These are phyloP conservation scores for Ophion ellenae DNA, from an alignment of 2,888 invertebrate species.

Conservation along the genomic window DNA sequence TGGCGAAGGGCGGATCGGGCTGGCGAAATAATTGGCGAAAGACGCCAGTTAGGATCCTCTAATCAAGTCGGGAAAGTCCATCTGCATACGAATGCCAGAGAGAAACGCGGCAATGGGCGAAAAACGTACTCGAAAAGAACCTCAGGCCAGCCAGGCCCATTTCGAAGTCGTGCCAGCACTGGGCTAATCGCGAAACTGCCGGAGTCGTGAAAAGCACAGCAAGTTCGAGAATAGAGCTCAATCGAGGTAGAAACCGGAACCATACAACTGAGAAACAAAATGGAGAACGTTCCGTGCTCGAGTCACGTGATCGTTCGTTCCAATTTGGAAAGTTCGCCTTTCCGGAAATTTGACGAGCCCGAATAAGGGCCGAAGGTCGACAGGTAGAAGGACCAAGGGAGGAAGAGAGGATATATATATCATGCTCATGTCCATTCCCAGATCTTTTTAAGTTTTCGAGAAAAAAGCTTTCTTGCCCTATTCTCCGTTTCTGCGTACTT, in stretches of 20 bases:
- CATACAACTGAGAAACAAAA: background rate
- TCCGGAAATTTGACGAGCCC: background rate
- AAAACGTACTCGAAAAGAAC: background rate
- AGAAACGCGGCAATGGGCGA: slow-evolving; percentile 17
- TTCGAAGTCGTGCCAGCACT: background rate
- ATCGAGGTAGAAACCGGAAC: background rate
- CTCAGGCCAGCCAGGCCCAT: background rate
- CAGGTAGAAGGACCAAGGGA: background rate
- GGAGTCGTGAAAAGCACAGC: slow-evolving; percentile 1
- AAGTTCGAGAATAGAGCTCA: background rate
- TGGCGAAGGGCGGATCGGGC: background rate
- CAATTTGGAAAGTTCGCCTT: background rate
- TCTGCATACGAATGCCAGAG: slow-evolving; percentile 72
- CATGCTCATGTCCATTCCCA: no score
- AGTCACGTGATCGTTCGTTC: background rate
- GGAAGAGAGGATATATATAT: no score
- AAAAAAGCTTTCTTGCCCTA: no score
- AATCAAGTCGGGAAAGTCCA: slow-evolving; percentile 72
- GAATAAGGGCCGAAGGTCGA: background rate
- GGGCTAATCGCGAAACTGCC: background rate
- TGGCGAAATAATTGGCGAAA: slow-evolving; percentile 49
- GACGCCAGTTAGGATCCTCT: slow-evolving; percentile 70
- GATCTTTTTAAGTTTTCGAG: no score
- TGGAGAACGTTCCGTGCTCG: background rate
- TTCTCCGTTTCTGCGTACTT: no score